A percentile compares a stretch with the other conserved stretches of the same genome.
phyloP scores from a whole-genome alignment of 2,797 vertebrate species.

The Poeciliopsis gracilis region DNA sequence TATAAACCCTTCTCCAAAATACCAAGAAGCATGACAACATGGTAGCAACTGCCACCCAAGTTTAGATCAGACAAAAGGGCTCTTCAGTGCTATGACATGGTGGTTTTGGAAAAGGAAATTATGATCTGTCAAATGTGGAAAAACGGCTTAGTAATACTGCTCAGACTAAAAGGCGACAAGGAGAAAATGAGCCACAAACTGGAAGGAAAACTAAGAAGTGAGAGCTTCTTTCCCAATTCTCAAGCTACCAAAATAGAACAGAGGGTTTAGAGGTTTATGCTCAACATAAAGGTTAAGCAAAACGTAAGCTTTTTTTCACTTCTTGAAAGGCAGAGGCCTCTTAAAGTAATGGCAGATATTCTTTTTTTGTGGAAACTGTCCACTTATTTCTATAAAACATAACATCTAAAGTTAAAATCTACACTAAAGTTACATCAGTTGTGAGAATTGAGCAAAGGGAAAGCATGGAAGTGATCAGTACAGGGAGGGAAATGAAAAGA shows the following conservation, averaged over 20 bases:
- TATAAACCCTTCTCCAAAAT: constrained; percentile 73
- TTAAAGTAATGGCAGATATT: neutral
- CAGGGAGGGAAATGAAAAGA: constrained; percentile 20
- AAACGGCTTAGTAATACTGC: constrained; percentile 35
- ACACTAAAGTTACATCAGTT: neutral
- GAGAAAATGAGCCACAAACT: constrained; percentile 49
- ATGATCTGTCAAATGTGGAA: constrained; percentile 63
- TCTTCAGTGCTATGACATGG: constrained; percentile 62
- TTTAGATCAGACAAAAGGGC: constrained; percentile 64
- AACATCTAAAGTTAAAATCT: neutral
- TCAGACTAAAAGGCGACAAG: constrained; percentile 47
- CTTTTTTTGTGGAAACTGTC: neutral
- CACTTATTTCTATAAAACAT: neutral
- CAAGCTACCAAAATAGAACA: constrained; percentile 26
- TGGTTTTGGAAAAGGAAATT: constrained; percentile 62
- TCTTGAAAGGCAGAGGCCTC: neutral
- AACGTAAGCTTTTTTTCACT: neutral
- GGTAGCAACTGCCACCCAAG: constrained; percentile 74
- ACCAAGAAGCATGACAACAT: constrained; percentile 72
- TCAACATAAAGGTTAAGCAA: constrained; percentile 10
- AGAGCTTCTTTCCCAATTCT: constrained; percentile 40
- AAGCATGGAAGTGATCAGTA: constrained; percentile 29
- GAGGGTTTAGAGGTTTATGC: constrained; percentile 21
- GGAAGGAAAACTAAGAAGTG: constrained; percentile 34
- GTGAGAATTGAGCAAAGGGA: constrained; percentile 26